A percentile compares a stretch with the other conserved stretches of the same genome.
These are phyloP conservation scores for Takifugu rubripes DNA, from an alignment of 2,797 vertebrate species.

Conservation along the genomic window DNA sequence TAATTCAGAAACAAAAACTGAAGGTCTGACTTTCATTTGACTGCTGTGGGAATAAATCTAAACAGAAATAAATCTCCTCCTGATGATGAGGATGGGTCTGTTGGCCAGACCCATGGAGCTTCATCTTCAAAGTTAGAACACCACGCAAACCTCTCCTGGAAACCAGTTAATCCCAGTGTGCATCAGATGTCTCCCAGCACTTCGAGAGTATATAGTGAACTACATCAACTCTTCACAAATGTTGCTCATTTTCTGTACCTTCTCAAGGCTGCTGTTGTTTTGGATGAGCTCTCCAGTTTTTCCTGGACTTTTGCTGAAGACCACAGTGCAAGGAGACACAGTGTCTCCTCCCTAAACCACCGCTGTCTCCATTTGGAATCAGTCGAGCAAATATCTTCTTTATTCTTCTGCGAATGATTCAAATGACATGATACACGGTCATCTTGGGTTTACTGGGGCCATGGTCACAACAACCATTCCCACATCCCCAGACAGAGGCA, in stretches of 20 bases:
- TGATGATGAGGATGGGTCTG: too few species aligned
- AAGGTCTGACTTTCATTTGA: background rate
- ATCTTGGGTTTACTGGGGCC: too few species aligned
- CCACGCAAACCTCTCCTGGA: background rate
- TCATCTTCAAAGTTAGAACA: too few species aligned
- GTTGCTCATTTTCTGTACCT: background rate
- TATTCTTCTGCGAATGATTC: background rate
- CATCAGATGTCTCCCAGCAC: too few species aligned
- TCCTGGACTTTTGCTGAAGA: slow-evolving; percentile 1
- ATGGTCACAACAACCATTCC: too few species aligned
- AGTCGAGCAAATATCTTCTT: background rate
- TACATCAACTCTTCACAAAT: too few species aligned
- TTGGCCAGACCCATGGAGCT: too few species aligned
- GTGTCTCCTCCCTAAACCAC: background rate
- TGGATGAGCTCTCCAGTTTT: background rate
- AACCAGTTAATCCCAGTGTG: too few species aligned
- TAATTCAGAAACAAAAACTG: background rate
- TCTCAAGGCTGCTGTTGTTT: background rate
- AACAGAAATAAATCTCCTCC: too few species aligned
- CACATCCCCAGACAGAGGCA: too few species aligned
- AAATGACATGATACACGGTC: too few species aligned
- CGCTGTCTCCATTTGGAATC: background rate
- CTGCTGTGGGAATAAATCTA: background rate
- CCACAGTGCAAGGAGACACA: background rate
- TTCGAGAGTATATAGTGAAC: too few species aligned